These are phyloP conservation scores for Pterostichus niger DNA, from an alignment of 2,888 invertebrate species.

Conservation along the genomic window DNA sequence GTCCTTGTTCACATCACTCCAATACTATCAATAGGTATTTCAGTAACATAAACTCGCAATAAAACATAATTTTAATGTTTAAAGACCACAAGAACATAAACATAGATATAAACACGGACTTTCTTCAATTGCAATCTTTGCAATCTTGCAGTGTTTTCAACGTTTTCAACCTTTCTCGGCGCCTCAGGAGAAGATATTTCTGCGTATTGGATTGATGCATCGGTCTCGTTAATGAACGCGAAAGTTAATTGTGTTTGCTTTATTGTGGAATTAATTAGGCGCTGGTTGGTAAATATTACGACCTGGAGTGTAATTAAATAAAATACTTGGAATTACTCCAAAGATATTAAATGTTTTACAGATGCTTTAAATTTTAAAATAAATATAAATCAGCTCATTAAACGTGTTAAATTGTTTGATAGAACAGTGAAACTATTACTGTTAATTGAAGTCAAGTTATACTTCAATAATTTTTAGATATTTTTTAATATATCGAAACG, in stretches of 20 bases:
- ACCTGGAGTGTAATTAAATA: slow-evolving; percentile 30
- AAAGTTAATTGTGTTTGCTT: slow-evolving; percentile 42
- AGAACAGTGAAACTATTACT: slow-evolving; percentile 4
- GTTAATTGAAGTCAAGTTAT: slow-evolving; percentile 1
- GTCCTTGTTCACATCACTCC: too few species aligned
- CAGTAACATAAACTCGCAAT: not conserved
- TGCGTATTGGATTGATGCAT: slow-evolving; percentile 15
- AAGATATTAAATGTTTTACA: slow-evolving; percentile 19
- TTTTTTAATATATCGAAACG: not conserved
- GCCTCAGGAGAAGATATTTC: slow-evolving; percentile 1
- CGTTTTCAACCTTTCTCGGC: not conserved
- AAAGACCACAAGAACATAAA: not conserved
- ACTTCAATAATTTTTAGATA: not conserved
- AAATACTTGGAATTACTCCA: slow-evolving; percentile 34
- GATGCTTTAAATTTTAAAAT: slow-evolving; percentile 9
- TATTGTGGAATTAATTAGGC: slow-evolving; percentile 24
- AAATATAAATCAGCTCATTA: slow-evolving; percentile 36
- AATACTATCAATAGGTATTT: slow-evolving; percentile 5
- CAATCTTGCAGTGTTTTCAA: not conserved
- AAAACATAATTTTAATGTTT: not conserved
- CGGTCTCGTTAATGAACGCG: slow-evolving; percentile 20
- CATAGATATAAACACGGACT: slow-evolving; percentile 6
- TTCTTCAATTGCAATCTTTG: not conserved
- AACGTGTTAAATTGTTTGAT: not conserved
- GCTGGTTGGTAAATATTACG: slow-evolving; percentile 26